Evolutionary conservation across 2,113 vertebrate genomes (phyloP).

Genomic region (Cnemophilus loriae): DNA sequence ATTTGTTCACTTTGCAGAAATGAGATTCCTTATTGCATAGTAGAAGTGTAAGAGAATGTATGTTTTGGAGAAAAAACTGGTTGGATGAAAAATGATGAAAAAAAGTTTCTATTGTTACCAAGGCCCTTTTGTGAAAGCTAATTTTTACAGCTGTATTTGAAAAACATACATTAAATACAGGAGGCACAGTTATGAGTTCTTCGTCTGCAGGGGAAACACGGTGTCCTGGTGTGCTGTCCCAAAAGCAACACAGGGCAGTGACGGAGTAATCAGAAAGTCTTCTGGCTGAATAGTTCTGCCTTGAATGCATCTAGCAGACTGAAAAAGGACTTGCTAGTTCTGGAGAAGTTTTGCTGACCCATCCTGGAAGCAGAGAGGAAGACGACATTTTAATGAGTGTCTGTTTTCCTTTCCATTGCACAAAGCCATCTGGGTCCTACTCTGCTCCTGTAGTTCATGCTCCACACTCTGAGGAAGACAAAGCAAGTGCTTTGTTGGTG

Average conservation of each 20-base stretch:
- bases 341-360: background rate
- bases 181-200: background rate
- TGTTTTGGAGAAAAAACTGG: background rate
- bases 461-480: background rate
- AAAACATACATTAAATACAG: background rate
- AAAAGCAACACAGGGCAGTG: background rate
- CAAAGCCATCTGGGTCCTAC: background rate
- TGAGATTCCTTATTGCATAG: fast-evolving
- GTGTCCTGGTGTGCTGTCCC: background rate
- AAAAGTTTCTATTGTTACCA: background rate
- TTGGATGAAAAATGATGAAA: background rate
- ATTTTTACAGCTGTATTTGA: background rate
- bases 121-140: background rate
- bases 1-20: background rate
- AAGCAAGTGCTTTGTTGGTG: background rate
- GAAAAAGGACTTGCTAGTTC: background rate
- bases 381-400: fast-evolving
- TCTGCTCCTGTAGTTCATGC: background rate
- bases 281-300: background rate
- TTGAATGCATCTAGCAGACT: background rate
- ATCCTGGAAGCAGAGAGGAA: background rate
- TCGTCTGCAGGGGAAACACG: background rate
- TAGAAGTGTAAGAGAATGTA: background rate
- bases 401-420: background rate
- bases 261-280: background rate